Base-by-base conservation (phyloP, 1,140 invertebrate genomes). In the Liolophura sinensis region DNA sequence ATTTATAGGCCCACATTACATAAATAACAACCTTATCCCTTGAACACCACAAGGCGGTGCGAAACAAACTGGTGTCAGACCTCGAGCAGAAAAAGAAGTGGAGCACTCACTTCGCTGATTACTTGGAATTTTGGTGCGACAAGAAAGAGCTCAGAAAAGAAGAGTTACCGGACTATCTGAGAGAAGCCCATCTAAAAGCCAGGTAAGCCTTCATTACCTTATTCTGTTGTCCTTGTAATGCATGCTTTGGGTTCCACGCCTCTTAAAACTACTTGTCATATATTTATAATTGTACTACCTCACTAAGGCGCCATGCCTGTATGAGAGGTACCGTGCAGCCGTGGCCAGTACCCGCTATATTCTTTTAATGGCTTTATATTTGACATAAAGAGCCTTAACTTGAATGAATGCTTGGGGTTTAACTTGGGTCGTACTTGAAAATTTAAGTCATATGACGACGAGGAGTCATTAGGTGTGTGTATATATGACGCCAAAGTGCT, bases 41-140 rank as follows among this genome's bases (percentile, higher is more conserved):
- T 57, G 16, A 24, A 20, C n/a, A n/a, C 15, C 52, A 27, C 46
- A 73, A 40, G 71, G 71, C 71, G 20, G 71, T 73, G 1, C 22
- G 16, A 49, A 55, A 63, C 20, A 62, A 64, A n/a, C 48, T 73
- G 48, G 16, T 66, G 27, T 15, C 31, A 16, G 16, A 46, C 12
- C 18, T 48, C 3, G 22, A 54, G 24, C 68, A 73, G 25, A 15
- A 1, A 15, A 56, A 6, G 16, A 25, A 58, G n/a, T 70, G 65
- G 68, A 65, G 70, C 55, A 56, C 48, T 47, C 49, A 56, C 16
- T 51, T 73, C 20, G 71, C 71, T 5, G 68, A 73, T 47, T 70
- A 58, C 55, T 73, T 65, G 60, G 63, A 73, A 58, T 63, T 58
- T 25, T 65, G 62, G 60, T 70, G 71, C 48, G 58, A 68, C 15